phyloP scores from a whole-genome alignment of 2,888 invertebrate species.

The Acholoe squamosa region DNA sequence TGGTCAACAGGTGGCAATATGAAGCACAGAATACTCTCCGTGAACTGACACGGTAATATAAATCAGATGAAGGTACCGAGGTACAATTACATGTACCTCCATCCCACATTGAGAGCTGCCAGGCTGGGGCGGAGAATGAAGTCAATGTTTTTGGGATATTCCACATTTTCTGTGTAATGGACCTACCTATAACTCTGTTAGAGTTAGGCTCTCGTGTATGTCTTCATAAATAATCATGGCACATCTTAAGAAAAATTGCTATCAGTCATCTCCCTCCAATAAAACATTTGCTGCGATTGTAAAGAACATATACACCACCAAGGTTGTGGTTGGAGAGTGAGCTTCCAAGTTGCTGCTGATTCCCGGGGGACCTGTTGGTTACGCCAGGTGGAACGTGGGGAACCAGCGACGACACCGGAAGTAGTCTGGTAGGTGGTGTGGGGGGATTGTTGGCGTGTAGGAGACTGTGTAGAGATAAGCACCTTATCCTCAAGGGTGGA shows the following conservation, averaged over 20 bases:
- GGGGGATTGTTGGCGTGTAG: background rate
- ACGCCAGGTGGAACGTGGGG: background rate
- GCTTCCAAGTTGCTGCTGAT: background rate
- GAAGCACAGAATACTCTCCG: background rate
- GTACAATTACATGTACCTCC: too few relatives aligned
- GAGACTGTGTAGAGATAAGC: background rate
- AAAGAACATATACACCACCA: too few relatives aligned
- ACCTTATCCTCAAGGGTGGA: background rate
- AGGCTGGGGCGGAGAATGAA: too few relatives aligned
- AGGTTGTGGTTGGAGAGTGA: background rate
- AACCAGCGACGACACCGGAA: constrained; percentile 10
- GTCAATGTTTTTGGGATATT: too few relatives aligned
- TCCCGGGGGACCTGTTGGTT: constrained; percentile 10
- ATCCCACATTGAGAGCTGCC: too few relatives aligned
- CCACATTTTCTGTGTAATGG: too few relatives aligned
- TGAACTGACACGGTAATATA: background rate
- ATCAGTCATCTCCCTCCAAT: too few relatives aligned
- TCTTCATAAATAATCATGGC: too few relatives aligned
- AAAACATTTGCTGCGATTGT: too few relatives aligned
- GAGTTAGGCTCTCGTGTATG: too few relatives aligned
- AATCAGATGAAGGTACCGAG: background rate
- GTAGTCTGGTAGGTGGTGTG: background rate
- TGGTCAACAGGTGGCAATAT: background rate
- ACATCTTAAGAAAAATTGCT: too few relatives aligned
- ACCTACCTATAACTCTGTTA: too few relatives aligned